Evolutionary conservation across 2,113 vertebrate genomes (phyloP).

Genomic region (Prochilodus magdalenae): DNA sequence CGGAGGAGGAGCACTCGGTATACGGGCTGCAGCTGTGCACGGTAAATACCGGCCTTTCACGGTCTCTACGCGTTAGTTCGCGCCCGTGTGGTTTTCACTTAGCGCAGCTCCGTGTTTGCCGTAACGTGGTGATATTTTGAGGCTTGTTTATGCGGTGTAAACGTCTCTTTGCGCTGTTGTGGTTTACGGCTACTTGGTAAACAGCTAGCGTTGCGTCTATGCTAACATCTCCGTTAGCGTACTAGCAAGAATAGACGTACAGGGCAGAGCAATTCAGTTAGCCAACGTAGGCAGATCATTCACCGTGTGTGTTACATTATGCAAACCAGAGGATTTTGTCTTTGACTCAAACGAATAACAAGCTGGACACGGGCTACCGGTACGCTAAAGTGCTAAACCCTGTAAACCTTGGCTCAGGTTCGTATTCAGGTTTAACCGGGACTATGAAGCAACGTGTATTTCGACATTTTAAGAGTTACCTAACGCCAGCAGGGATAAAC

Average conservation of each 20-base stretch:
- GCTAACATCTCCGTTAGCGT: neutral
- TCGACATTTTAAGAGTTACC: neutral
- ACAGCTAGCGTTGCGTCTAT: neutral
- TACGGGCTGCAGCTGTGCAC: slow-evolving; percentile 72
- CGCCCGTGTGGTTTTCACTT: neutral
- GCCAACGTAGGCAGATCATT: neutral
- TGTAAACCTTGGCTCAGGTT: neutral
- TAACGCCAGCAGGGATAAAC: neutral
- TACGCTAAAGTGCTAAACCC: neutral
- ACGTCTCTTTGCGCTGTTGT: neutral
- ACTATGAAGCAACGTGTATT: neutral
- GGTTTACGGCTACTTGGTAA: neutral
- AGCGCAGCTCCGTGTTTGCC: neutral
- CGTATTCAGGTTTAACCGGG: neutral
- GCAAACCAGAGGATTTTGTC: too few relatives aligned
- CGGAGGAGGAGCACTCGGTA: slow-evolving; percentile 67
- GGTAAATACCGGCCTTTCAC: slow-evolving; percentile 62
- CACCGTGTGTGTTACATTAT: too few relatives aligned
- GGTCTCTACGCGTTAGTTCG: slow-evolving; percentile 16
- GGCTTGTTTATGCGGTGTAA: neutral
- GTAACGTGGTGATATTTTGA: neutral
- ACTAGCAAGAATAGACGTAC: neutral
- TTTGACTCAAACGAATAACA: neutral
- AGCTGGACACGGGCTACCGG: neutral
- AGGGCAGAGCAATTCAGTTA: neutral